Evolutionary conservation across 2,113 vertebrate species (phyloP), one percentile per base, ranked within the genome.

Genomic region (Tragelaphus strepsiceros): DNA sequence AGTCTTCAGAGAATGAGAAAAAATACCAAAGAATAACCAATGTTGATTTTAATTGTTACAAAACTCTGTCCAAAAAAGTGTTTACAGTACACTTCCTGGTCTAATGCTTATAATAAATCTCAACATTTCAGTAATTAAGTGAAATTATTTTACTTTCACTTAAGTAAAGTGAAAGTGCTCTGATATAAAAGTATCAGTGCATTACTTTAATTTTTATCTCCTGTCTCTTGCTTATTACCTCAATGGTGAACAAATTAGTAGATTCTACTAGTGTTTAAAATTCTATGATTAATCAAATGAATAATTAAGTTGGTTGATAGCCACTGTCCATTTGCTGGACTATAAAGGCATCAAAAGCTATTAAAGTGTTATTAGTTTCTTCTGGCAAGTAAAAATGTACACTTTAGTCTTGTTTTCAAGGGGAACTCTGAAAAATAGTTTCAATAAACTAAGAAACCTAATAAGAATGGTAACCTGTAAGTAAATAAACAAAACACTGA

Each of bases 371-470:
- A 74, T 84, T 54, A 91, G 67, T 83, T 96, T 89, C 94, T 16
- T 51, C 43, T 90, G 56, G 67, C 53, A 84, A 96, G 39, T 95
- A 85, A 93, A 91, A 96, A 84, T 71, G 51, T 89, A 78, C 5
- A 88, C 53, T 91, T 97, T 19, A 83, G 86, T 85, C 49, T 91
- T 83, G 1, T 96, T 97, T 97, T 91, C 84, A 92, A 96, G 43
- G 19, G 30, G 93, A 95, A 95, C 90, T 98, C 82, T 97, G 80
- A 97, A 97, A 97, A 97, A 78, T 53, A 64, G 71, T 86, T 96
- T 96, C 80, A 97, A 94, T 96, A 97, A 96, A 87, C 64, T 64
- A 93, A 88, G 53, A 91, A 96, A 56, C n/a, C 67, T 81, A 97
- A 61, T 46, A 92, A 93, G 82, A 93, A 82, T 1, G 43, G 61